Evolutionary conservation across 2,113 vertebrate species (phyloP).

Genomic region (Forbesichthys papilliferus): DNA sequence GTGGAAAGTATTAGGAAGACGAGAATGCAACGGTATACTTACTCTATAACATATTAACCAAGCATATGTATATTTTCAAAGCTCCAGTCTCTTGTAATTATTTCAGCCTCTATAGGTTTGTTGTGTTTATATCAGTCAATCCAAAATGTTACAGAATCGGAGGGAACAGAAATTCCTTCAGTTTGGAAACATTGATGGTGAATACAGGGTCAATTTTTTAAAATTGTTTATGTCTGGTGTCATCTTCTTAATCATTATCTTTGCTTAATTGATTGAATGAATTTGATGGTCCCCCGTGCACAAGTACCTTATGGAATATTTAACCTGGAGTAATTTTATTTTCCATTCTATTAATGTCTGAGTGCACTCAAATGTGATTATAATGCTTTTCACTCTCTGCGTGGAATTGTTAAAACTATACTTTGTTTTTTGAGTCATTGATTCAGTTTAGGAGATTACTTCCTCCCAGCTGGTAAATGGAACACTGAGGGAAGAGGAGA

Average conservation of each 20-base stretch:
- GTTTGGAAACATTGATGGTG: neutral
- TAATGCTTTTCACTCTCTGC: conserved; percentile 20
- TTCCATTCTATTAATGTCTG: conserved; percentile 13
- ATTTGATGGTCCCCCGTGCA: too few species aligned
- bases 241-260: neutral
- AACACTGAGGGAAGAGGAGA: conserved; percentile 47
- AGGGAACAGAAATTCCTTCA: neutral
- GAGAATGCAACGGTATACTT: too few species aligned
- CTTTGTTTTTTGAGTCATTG: conserved; percentile 64
- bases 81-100: neutral
- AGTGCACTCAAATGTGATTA: conserved; percentile 17
- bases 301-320: conserved; percentile 2
- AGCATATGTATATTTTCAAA: neutral
- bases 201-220: neutral
- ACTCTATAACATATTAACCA: conserved; percentile 6
- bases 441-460: conserved; percentile 62
- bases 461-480: conserved; percentile 66
- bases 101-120: neutral
- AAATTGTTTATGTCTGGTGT: neutral
- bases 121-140: neutral
- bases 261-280: too few species aligned
- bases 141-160: neutral
- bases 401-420: conserved; percentile 26
- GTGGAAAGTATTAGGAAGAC: too few species aligned
- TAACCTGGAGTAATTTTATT: neutral